Evolutionary conservation across 2,888 invertebrate genomes (phyloP).

Genomic region (Crocallis elinguaria): DNA sequence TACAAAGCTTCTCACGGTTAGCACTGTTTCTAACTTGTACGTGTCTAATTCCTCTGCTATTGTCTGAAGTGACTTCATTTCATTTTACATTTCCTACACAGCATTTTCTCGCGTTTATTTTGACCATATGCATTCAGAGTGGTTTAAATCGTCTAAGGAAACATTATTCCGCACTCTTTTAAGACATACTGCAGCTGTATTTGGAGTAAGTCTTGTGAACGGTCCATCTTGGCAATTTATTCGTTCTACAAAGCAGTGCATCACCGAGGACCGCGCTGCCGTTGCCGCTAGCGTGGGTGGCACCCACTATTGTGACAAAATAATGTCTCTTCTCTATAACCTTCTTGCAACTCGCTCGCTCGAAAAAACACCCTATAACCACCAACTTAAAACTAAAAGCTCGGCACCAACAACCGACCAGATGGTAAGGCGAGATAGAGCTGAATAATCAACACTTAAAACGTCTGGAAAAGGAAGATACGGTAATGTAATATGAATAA

Average conservation of each 20-base stretch:
- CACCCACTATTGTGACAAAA: slow-evolving; percentile 83
- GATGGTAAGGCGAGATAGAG: slow-evolving; percentile 79
- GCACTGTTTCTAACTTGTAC: slow-evolving; percentile 56
- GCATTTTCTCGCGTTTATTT: slow-evolving; percentile 18
- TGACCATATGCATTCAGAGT: slow-evolving; percentile 32
- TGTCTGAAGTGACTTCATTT: slow-evolving; percentile 51
- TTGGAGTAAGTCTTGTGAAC: slow-evolving; percentile 64
- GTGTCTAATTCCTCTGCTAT: slow-evolving; percentile 58
- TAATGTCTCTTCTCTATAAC: slow-evolving; percentile 80
- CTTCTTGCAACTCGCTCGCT: slow-evolving; percentile 55
- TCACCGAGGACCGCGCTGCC: slow-evolving; percentile 75
- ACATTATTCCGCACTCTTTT: slow-evolving; percentile 64
- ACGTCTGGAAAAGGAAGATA: slow-evolving; percentile 84
- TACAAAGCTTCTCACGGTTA: slow-evolving; percentile 75
- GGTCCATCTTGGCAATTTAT: slow-evolving; percentile 77
- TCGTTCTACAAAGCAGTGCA: slow-evolving; percentile 82
- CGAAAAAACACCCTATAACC: slow-evolving; percentile 64
- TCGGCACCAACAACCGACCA: slow-evolving; percentile 50
- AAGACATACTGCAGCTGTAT: slow-evolving; percentile 68
- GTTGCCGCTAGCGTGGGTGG: slow-evolving; percentile 78
- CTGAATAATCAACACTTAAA: slow-evolving; percentile 85
- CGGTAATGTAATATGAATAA: slow-evolving; percentile 84
- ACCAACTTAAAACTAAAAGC: slow-evolving; percentile 52
- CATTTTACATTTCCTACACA: slow-evolving; percentile 20
- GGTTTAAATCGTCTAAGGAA: slow-evolving; percentile 45